A percentile compares a stretch with the other conserved stretches of the same genome.
Conservation (phyloP, 2,888 invertebrate genomes). For the Xestoiulus laeticollis region DNA sequence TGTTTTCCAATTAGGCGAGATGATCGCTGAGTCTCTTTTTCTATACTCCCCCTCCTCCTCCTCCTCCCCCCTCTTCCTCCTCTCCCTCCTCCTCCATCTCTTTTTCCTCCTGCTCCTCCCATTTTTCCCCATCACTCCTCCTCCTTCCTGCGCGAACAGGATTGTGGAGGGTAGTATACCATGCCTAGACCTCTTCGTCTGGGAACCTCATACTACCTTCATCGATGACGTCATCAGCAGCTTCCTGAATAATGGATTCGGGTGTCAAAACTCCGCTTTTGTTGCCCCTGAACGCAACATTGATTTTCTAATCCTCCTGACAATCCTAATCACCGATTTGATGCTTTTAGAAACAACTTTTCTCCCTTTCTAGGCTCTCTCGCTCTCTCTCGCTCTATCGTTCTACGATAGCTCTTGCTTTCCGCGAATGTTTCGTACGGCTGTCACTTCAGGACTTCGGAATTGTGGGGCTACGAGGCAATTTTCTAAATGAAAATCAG, state of each 20-base stretch:
- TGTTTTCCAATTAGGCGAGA: too few species aligned
- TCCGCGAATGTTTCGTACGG: too few species aligned
- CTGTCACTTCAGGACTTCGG: too few species aligned
- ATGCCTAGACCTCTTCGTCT: neutral
- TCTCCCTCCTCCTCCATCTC: neutral
- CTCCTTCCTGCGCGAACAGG: neutral
- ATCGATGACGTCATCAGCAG: neutral
- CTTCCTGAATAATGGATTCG: neutral
- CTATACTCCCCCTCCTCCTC: too few species aligned
- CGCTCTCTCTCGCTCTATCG: too few species aligned
- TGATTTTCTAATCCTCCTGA: conserved; percentile 37
- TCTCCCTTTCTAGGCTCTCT: too few species aligned
- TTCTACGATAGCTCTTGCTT: too few species aligned
- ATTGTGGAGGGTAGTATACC: neutral
- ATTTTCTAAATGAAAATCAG: too few species aligned
- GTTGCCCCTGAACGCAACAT: neutral
- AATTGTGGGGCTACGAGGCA: too few species aligned
- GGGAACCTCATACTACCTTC: neutral
- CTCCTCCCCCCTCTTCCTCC: neutral
- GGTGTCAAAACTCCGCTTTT: neutral
- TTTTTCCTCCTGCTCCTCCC: neutral
- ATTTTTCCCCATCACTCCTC: neutral
- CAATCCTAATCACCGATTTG: conserved; percentile 2
- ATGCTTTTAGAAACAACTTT: too few species aligned
- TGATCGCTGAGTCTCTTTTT: too few species aligned